Evolutionary conservation across 64 coral and sea anemone genomes (phyloP).

Genomic region (Stichodactyla helianthus): DNA sequence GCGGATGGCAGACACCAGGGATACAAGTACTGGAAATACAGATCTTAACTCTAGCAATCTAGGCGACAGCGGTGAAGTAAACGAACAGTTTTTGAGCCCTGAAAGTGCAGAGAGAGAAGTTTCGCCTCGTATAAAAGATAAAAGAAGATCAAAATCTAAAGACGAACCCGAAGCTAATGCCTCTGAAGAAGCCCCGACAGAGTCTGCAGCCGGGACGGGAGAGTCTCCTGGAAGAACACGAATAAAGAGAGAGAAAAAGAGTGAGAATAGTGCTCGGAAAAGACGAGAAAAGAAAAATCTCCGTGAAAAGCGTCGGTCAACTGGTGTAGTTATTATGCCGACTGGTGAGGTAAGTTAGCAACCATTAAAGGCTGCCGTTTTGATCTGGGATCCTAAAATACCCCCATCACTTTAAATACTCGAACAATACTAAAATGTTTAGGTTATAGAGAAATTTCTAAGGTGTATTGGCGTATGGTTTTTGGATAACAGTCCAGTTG

Average conservation of each 20-base stretch:
- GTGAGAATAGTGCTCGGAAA: conserved; percentile 69
- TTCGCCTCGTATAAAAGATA: conserved; percentile 52
- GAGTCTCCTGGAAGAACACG: conserved; percentile 73
- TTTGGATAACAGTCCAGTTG: conserved; percentile 9
- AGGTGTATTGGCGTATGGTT: not conserved
- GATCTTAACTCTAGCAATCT: conserved; percentile 58
- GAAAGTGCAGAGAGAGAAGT: conserved; percentile 59
- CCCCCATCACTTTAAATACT: not conserved
- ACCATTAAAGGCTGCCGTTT: not conserved
- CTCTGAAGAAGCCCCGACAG: conserved; percentile 51
- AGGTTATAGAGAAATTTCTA: not conserved
- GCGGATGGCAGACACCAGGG: conserved; percentile 32
- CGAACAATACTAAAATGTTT: not conserved
- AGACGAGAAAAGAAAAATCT: conserved; percentile 85
- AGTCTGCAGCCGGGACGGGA: conserved; percentile 64
- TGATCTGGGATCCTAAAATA: not conserved
- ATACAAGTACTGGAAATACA: conserved; percentile 35
- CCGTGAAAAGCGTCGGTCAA: conserved; percentile 90
- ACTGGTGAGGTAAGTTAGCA: conserved; percentile 65
- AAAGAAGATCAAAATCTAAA: conserved; percentile 57
- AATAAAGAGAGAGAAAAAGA: conserved; percentile 92
- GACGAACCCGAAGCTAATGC: conserved; percentile 61
- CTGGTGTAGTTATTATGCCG: conserved; percentile 98
- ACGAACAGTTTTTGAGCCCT: conserved; percentile 50
- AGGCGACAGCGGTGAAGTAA: conserved; percentile 55